Conservation (phyloP, 2,797 vertebrate genomes). For the Poecilia picta region DNA sequence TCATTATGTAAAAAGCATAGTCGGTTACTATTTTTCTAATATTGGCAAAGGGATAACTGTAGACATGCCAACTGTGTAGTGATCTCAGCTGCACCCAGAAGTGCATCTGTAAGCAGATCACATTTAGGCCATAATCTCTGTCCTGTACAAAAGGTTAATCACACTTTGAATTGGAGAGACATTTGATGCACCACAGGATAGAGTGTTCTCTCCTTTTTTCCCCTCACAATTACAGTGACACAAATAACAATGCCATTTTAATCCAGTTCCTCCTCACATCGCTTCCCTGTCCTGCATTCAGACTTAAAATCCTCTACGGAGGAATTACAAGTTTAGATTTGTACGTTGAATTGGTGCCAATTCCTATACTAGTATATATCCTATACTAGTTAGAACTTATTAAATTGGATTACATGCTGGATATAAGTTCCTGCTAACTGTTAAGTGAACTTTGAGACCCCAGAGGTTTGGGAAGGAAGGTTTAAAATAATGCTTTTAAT, state of each 20-base stretch:
- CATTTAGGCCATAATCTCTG: slow-evolving; percentile 63
- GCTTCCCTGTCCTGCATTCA: not conserved
- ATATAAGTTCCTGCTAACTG: not conserved
- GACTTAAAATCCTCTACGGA: not conserved
- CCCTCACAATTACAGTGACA: not conserved
- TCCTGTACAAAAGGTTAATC: slow-evolving; percentile 64
- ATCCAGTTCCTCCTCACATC: not conserved
- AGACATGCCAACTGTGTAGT: not conserved
- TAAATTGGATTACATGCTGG: not conserved
- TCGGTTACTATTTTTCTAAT: not conserved
- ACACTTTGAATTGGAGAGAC: slow-evolving; percentile 46
- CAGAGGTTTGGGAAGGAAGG: not conserved
- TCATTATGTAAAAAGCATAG: not conserved
- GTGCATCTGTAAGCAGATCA: slow-evolving; percentile 12
- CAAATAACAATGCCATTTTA: not conserved
- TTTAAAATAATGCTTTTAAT: not conserved
- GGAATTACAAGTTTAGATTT: not conserved
- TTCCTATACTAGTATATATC: too few relatives aligned
- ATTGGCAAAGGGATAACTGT: not conserved
- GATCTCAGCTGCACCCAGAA: not conserved
- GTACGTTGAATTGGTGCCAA: not conserved
- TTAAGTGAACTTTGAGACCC: not conserved
- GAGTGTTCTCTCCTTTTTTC: not conserved
- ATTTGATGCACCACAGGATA: slow-evolving; percentile 26
- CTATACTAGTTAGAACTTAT: not conserved